Conservation (phyloP, 1,140 invertebrate species). For the Pogonus chalceus region DNA sequence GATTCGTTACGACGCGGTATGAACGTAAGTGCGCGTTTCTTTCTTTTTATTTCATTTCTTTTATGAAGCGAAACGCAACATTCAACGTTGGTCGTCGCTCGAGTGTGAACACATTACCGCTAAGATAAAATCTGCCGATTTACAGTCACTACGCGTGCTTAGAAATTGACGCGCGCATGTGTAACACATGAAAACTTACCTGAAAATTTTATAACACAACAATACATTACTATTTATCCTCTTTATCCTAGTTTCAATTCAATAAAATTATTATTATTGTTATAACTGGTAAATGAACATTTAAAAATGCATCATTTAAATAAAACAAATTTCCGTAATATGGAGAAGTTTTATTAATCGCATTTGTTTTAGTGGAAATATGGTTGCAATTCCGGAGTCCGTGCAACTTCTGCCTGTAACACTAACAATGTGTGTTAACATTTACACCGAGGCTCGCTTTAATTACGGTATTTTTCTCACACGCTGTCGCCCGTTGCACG, state of each 20-base stretch:
- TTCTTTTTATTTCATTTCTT: not conserved
- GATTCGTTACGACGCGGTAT: not conserved
- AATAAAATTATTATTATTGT: no score
- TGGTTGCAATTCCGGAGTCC: not conserved
- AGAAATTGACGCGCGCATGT: not conserved
- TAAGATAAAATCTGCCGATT: not conserved
- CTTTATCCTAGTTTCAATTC: no score
- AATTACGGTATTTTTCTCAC: constrained; percentile 4
- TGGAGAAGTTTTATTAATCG: no score
- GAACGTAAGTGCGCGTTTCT: not conserved
- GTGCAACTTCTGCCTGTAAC: not conserved
- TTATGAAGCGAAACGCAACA: no score
- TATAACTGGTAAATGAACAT: no score
- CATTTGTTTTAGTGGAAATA: no score
- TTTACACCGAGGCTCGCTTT: not conserved
- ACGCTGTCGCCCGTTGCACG: not conserved
- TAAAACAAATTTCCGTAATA: no score
- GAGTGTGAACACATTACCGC: not conserved
- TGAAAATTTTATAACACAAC: no score
- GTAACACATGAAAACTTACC: no score
- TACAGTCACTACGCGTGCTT: not conserved
- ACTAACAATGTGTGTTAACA: constrained; percentile 1
- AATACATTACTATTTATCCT: no score
- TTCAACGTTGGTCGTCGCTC: not conserved
- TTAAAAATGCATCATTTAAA: no score